Base-by-base conservation (phyloP, 1,140 invertebrate species). In the Pararge aegeria region DNA sequence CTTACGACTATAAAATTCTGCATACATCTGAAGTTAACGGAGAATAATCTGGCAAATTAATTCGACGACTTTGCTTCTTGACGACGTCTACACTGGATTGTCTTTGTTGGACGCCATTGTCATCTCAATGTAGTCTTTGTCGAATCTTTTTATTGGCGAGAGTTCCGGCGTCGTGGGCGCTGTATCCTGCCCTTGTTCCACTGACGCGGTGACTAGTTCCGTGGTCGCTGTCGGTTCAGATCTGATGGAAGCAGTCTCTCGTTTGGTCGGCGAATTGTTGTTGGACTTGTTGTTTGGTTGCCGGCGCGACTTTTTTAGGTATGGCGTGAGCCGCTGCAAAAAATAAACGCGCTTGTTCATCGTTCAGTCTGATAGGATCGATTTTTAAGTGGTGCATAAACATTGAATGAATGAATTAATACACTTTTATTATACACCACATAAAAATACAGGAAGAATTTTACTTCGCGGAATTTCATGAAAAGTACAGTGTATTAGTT, bases 211-310 rank as follows among this genome's bases (percentile, higher is more conserved):
- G 1, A 87, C 79, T 52, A 89, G 63, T 29, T 87, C 83, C 15
- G 86, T 84, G 19, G 77, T 84, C 5, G 64, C 49, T 0, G 86
- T 89, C 0, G 83, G 86, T 46, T 89, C 83, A 0, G 86, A 89
- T 29, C 55, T 63, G 7, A 78, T 44, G 0, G 85, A 88, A 4
- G 59, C 21, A 10, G 69, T 79, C 54, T 87, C 83, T 18, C 67
- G 61, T 42, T 75, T 80, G 16, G 51, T 66, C 0, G 80, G 78
- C 1, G 83, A 88, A 16, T 51, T 56, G 9, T 60, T 64, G 2
- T 73, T 67, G 1, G 59, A 50, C 10, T 34, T 34, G 10, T n/a
- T 34, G n/a, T 2, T 18, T 6, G 9, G 4, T 7, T 52, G 53
- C 0, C 61, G 56, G 5, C 65, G 55, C 1, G 57, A 64, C 52